phyloP scores from a whole-genome alignment of 2,113 vertebrate genomes.

The Crotophaga sulcirostris region DNA sequence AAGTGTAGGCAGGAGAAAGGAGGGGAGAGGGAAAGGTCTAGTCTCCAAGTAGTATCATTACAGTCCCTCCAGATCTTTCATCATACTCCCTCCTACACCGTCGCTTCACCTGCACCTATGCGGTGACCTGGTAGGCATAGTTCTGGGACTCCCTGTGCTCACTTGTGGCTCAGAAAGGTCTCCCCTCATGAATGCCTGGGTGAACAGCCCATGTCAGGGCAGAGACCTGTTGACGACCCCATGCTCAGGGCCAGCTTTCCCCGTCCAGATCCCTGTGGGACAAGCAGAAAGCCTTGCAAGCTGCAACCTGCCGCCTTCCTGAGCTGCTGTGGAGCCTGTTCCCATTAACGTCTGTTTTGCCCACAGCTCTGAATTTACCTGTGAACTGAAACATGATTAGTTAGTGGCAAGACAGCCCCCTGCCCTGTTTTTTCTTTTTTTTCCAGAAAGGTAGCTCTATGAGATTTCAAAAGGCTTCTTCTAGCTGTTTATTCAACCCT shows the following conservation, averaged over 20 bases:
- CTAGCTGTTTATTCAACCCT: neutral
- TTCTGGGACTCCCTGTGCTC: neutral
- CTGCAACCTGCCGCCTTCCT: neutral
- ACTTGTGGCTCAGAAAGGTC: neutral
- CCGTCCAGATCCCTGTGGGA: accelerated
- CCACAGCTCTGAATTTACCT: slow-evolving; percentile 21
- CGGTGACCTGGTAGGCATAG: neutral
- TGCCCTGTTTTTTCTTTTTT: no score
- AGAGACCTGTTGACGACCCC: neutral
- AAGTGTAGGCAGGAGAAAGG: neutral
- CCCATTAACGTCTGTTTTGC: neutral
- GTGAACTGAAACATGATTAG: neutral
- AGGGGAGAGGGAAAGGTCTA: neutral
- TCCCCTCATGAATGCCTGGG: neutral
- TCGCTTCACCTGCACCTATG: neutral
- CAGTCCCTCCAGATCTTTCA: neutral
- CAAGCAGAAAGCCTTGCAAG: neutral
- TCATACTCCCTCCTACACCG: neutral
- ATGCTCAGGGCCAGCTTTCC: neutral
- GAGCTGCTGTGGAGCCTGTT: neutral
- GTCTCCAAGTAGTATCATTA: neutral
- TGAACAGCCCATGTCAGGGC: neutral
- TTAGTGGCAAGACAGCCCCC: neutral
- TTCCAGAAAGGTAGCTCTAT: neutral
- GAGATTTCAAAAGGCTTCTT: neutral